phyloP scores from a whole-genome alignment of 2,113 vertebrate genomes.

The Pterocles gutturalis region DNA sequence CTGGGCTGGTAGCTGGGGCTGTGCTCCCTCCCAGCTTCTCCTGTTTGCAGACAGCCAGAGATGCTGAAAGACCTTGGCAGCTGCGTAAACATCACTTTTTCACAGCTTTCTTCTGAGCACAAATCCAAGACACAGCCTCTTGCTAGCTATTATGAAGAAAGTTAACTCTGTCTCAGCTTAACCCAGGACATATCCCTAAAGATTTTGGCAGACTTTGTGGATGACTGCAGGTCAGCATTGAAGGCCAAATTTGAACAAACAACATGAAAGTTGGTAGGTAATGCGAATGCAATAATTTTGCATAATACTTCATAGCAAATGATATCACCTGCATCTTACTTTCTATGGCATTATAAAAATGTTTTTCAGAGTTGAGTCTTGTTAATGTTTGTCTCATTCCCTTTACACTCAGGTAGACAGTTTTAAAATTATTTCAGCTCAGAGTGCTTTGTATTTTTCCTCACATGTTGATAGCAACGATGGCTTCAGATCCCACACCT shows the following conservation, averaged over 20 bases:
- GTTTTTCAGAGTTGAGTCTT: neutral
- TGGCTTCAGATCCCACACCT: slow-evolving; percentile 16
- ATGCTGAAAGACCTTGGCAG: too few species aligned
- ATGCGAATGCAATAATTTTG: neutral
- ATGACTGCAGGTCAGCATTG: neutral
- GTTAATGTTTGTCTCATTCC: neutral
- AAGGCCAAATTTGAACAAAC: neutral
- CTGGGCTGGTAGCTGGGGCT: too few species aligned
- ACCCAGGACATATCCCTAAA: too few species aligned
- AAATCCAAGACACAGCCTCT: too few species aligned
- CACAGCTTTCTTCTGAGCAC: too few species aligned
- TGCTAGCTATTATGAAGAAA: too few species aligned
- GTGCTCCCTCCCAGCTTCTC: too few species aligned
- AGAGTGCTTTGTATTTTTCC: slow-evolving; percentile 4
- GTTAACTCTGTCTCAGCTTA: too few species aligned
- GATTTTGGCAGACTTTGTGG: neutral
- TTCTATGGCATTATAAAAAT: neutral
- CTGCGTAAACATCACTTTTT: too few species aligned
- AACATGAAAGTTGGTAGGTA: neutral
- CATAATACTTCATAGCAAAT: neutral
- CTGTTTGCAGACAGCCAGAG: too few species aligned
- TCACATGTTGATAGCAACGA: neutral
- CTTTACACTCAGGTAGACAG: neutral
- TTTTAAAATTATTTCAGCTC: slow-evolving; percentile 44
- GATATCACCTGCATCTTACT: neutral